Conservation (phyloP, 2,888 invertebrate genomes). For the Tetheella fluctuosa region DNA sequence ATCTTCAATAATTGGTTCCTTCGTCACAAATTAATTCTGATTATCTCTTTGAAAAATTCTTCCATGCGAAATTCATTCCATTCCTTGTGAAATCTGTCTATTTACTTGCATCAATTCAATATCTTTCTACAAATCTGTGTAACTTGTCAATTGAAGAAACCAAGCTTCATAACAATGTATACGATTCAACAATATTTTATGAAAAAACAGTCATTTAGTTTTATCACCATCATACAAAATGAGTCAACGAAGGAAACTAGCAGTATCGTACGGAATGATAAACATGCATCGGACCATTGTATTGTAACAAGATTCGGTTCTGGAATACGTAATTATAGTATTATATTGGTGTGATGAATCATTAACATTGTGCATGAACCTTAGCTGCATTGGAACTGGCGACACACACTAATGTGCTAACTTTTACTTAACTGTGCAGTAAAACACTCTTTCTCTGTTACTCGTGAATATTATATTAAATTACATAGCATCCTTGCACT, state of each 20-base stretch:
- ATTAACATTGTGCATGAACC: conserved; percentile 34
- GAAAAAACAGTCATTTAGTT: not conserved
- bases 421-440: not conserved
- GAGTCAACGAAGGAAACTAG: conserved; percentile 63
- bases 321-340: conserved; percentile 46
- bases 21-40: conserved; percentile 8
- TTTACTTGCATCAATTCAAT: not conserved
- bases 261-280: conserved; percentile 53
- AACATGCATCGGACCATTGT: conserved; percentile 53
- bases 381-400: conserved; percentile 18
- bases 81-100: conserved; percentile 6
- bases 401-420: not conserved
- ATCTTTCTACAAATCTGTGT: not conserved
- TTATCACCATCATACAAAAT: conserved; percentile 31
- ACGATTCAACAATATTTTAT: not conserved
- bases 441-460: not conserved
- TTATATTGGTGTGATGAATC: conserved; percentile 48
- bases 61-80: no score
- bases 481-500: not conserved
- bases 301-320: conserved; percentile 52
- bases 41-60: conserved; percentile 10
- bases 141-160: not conserved
- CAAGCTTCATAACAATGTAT: not conserved
- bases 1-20: conserved; percentile 12
- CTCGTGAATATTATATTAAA: not conserved